Base-by-base conservation (phyloP, 2,888 invertebrate genomes). In the Uropetala carovei region DNA sequence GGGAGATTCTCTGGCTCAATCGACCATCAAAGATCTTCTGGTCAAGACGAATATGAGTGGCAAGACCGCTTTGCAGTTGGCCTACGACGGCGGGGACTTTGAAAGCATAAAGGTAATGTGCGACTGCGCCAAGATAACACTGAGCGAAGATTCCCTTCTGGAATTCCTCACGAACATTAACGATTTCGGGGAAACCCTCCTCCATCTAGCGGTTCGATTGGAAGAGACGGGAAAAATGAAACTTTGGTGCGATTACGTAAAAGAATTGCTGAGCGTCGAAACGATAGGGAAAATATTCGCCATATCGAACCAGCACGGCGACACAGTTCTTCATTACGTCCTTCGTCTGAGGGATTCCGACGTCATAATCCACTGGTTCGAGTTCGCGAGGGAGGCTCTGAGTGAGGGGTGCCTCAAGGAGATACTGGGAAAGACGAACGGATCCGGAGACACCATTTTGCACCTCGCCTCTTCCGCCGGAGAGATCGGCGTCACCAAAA, bases 161-260 rank as follows among this genome's bases (percentile, higher is more conserved):
- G 89, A 89, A 64, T 64, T 89, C n/a, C 4, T 89, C n/a, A 89
- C 43, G 11, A 89, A 68, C n/a, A 56, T 89, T 13, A 89, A 89
- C 43, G 43, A 43, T 13, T 89, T 89, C n/a, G 89, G 89, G n/a
- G 89, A 89, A n/a, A 89, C 89, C 9, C 13, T 68, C 10, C 68
- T 89, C 1, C 89, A 89, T 43, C 11, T 68, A 9, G 89, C 89
- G 8, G 89, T 89, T 11, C 64, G 18, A 0, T 11, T 89, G 89
- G 89, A 89, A 7, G 89, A n/a, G n/a, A 60, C 58, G 7, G 43
- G 43, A 3, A 68, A 9, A 43, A 68, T 68, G 64, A 27, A 10
- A 0, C 18, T 64, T 30, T 89, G 89, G 89, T 89, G 89, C 27
- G 9, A 0, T 18, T 64, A 43, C 11, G 89, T 64, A 0, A 64